Base-by-base conservation (phyloP, 2,113 vertebrate genomes). In the Euleptes europaea region DNA sequence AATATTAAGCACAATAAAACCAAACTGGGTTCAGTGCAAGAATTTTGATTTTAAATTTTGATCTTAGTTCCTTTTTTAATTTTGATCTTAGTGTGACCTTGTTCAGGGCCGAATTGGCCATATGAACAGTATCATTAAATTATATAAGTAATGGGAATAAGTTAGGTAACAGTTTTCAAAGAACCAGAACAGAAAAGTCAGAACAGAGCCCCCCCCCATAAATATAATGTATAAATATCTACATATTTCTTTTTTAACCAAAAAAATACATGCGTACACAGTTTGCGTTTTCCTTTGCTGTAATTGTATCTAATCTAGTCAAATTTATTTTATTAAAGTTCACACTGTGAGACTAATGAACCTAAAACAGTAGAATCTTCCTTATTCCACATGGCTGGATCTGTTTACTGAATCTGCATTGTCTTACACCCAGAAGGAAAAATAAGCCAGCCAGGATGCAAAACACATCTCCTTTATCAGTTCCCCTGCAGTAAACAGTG, bases 281-380 rank as follows among this genome's bases (percentile, higher is more conserved):
- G n/a, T 89, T 92, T 92, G 82, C 84, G 83, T 82, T 78, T 85
- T 76, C 82, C 83, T 65, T 90, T 90, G 33, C 49, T 91, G 72
- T 91, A 93, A 92, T 94, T 94, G 38, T 49, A 92, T 88, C 78
- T 90, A 88, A 91, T 92, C 57, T 86, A 86, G 23, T 72, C 15
- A 91, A 88, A 76, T 51, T 91, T 75, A 85, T 89, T 89, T 88
- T 94, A 92, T 86, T 93, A 90, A 94, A 85, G 71, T 86, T 95
- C 82, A 90, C 26, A 90, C 82, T 92, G 80, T 92, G 65, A 91
- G 33, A 93, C 87, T 92, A 91, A 94, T 92, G 87, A 93, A 87
- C 69, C 72, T 81, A 88, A 93, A 94, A 57, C 7, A 81, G 47
- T 86, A 77, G 31, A 91, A 93, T 91, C 69, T 40, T 90, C 86